phyloP scores from a whole-genome alignment of 2,113 vertebrate genomes.

The Salvelinus fontinalis region DNA sequence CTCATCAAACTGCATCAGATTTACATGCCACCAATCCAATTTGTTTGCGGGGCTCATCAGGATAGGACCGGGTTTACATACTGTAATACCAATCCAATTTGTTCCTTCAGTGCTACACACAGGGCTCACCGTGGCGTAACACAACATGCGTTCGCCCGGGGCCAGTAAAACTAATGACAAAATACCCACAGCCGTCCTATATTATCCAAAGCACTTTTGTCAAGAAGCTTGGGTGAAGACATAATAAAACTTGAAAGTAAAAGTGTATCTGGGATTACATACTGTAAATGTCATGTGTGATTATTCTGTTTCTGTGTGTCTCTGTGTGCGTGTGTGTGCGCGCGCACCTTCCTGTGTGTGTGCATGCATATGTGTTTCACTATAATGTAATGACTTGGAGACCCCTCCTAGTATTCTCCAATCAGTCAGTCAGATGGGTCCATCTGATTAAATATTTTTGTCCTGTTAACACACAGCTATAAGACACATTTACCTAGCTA shows the following conservation, averaged over 20 bases:
- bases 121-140: constrained; percentile 41
- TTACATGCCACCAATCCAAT: constrained; percentile 82
- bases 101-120: constrained; percentile 76
- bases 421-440: background rate
- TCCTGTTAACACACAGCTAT: background rate
- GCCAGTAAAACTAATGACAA: background rate
- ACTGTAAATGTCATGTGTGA: background rate
- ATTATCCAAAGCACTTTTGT: background rate
- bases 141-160: constrained; percentile 20
- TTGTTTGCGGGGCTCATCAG: constrained; percentile 76
- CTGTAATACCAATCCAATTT: constrained; percentile 84
- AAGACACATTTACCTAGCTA: background rate
- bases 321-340: background rate
- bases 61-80: constrained; percentile 50
- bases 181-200: background rate
- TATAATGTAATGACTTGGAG: too few relatives aligned
- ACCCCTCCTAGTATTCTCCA: background rate
- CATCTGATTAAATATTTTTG: background rate
- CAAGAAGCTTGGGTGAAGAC: background rate
- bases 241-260: background rate
- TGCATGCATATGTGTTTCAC: background rate
- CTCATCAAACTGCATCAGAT: constrained; percentile 68
- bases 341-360: background rate
- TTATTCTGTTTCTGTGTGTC: background rate
- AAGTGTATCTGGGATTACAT: background rate